Base-by-base conservation (phyloP, 2,888 invertebrate genomes). In the Anorthoa munda region DNA sequence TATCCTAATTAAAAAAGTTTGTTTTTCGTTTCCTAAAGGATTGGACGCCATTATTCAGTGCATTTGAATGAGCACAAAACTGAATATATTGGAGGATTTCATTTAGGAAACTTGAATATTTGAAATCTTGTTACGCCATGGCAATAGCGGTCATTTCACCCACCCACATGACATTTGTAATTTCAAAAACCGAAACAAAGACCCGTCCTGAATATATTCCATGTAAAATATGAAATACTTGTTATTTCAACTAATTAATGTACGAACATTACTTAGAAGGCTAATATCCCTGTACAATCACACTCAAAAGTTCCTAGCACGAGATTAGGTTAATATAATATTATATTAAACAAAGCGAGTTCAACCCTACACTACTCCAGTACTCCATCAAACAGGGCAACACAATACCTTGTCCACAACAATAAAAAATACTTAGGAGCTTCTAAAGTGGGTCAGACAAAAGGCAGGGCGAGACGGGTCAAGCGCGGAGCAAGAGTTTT, bases 1-100 rank as follows among this genome's bases (percentile, higher is more conserved):
- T 72, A 58, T 67, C 63, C 75, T 86, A 86, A 86, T 86, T 86
- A 82, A 84, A 85, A 82, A 82, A 84, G 79, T 82, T 84, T 65
- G 31, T 72, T 72, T 61, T 66, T 66, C 39, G n/a, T 79, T 81
- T 66, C 50, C 56, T 71, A 75, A 80, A 78, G 78, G 71, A 82
- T 82, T 84, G 75, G 66, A 78, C 71, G n/a, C 56, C 55, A 78
- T 75, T 69, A 72, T 74, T 58, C 61, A 51, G 26, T 51, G 53
- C 45, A 64, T 67, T 81, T 74, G 74, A 73, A 65, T 75, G 48
- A 60, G 59, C 11, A 70, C 31, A 60, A 67, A 21, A 21, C 31
- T 17, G 0, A 11, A 17, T 13, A 23, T 9, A 55, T 60, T 17
- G 1, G 2, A 45, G 21, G 7, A n/a, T 75, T 46, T 39, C 39